Base-by-base conservation (phyloP, 2,113 vertebrate genomes). In the Gallinago paraguaiae region DNA sequence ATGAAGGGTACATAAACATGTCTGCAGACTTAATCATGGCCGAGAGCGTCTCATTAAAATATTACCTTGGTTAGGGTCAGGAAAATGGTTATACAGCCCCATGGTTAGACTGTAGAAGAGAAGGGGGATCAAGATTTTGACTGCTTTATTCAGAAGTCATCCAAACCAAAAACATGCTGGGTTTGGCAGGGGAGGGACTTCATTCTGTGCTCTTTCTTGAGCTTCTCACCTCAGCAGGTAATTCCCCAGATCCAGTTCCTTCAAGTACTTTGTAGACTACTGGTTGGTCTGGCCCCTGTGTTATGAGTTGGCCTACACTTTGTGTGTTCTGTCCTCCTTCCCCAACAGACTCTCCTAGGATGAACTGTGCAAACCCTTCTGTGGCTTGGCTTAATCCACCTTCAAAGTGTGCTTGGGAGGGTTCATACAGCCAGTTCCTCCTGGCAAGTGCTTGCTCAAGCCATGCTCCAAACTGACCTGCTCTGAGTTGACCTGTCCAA, bases 1-100 rank as follows among this genome's bases (percentile, higher is more conserved):
- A 53, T 25, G 12, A 80, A 96, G 81, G 91, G 89, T 91, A 57
- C 87, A 76, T 87, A 97, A 96, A 95, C 86, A 54, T 41, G 89
- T 93, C 96, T 96, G 93, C 74, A 91, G 63, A 43, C 86, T 87
- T 89, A 82, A 61, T 94, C 53, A 25, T 45, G 82, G 80, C 74
- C 4, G 10, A 86, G 88, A 83, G 65, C 2, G 5, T 85, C 92
- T 95, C 84, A 93, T 95, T 94, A 93, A 94, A 95, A 93, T 71
- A 82, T 63, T 92, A 79, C 78, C 45, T 54, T 6, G 2, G 31
- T 74, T 89, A 82, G 81, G 84, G 92, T 89, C 63, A 86, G 88
- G 45, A 69, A 86, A 84, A 72, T 67, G 85, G 65, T 78, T 78
- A 10, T 53, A 24, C 39, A 83, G 59, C 56, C 68, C 50, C 30